A percentile compares a stretch with the other conserved stretches of the same genome.
Evolutionary conservation across 2,797 vertebrate species (phyloP).

Genomic region (Clarias fuscus): DNA sequence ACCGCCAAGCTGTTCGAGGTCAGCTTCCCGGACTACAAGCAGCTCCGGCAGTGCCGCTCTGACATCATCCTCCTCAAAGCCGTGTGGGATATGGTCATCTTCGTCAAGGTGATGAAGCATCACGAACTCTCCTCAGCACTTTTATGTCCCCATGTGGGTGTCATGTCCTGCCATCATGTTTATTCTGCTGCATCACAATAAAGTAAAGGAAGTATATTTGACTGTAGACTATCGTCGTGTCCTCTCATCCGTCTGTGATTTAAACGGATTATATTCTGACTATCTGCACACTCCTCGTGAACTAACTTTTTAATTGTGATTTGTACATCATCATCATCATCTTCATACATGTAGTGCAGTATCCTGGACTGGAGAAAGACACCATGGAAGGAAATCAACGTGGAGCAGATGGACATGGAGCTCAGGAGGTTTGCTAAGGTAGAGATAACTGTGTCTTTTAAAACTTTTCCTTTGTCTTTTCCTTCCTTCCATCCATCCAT

Average conservation of each 20-base stretch:
- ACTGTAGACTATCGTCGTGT: neutral
- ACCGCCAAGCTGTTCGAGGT: constrained; percentile 80
- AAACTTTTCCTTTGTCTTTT: too few relatives aligned
- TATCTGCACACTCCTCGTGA: neutral
- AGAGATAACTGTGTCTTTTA: neutral
- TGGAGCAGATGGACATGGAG: constrained; percentile 87
- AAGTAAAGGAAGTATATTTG: neutral
- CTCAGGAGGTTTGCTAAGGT: constrained; percentile 85
- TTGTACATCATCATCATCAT: neutral
- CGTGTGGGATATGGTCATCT: constrained; percentile 79
- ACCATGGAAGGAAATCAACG: constrained; percentile 85
- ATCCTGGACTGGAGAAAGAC: constrained; percentile 82
- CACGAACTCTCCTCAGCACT: neutral
- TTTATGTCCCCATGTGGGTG: neutral
- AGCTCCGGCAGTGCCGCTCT: constrained; percentile 75
- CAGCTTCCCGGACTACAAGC: constrained; percentile 78
- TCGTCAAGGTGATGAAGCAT: constrained; percentile 70
- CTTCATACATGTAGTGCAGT: constrained; percentile 45
- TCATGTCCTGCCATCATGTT: neutral
- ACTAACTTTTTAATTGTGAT: constrained; percentile 8
- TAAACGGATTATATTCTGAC: neutral
- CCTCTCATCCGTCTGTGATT: neutral
- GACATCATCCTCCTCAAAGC: constrained; percentile 77
- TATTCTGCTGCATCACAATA: neutral
- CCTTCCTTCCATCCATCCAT: too few relatives aligned